Evolutionary conservation across 2,888 invertebrate species (phyloP).

Genomic region (Melieria picta): DNA sequence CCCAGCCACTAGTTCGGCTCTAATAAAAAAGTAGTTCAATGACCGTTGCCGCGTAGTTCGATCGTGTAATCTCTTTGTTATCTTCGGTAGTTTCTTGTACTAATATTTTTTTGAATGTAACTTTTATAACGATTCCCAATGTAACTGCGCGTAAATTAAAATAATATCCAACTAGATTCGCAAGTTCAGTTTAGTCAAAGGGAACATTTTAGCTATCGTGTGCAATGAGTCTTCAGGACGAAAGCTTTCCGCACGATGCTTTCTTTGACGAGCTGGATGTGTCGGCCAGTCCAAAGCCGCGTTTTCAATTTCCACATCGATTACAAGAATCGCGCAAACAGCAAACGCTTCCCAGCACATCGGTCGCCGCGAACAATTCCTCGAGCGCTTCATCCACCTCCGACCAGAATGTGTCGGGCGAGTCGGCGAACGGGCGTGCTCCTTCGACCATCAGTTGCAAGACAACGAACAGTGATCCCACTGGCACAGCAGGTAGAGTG

Average conservation of each 20-base stretch:
- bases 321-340: conserved; percentile 7
- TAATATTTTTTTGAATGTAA: no score
- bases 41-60: no score
- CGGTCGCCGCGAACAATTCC: conserved; percentile 22
- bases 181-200: no score
- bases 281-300: conserved; percentile 30
- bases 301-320: conserved; percentile 32
- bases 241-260: conserved; percentile 59
- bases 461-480: conserved; percentile 55
- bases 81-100: no score
- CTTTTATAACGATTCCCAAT: no score
- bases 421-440: conserved; percentile 46
- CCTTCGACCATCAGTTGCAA: conserved; percentile 48
- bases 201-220: neutral
- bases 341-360: conserved; percentile 31
- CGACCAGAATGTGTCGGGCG: conserved; percentile 45
- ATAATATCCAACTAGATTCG: no score
- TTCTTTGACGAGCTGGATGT: conserved; percentile 47
- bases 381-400: conserved; percentile 31
- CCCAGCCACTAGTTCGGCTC: no score
- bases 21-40: no score
- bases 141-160: no score
- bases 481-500: conserved; percentile 31
- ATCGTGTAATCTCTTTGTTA: no score
- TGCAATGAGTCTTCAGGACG: conserved; percentile 59